Evolutionary conservation across 2,113 vertebrate genomes (phyloP).

Genomic region (Nicator chloris): DNA sequence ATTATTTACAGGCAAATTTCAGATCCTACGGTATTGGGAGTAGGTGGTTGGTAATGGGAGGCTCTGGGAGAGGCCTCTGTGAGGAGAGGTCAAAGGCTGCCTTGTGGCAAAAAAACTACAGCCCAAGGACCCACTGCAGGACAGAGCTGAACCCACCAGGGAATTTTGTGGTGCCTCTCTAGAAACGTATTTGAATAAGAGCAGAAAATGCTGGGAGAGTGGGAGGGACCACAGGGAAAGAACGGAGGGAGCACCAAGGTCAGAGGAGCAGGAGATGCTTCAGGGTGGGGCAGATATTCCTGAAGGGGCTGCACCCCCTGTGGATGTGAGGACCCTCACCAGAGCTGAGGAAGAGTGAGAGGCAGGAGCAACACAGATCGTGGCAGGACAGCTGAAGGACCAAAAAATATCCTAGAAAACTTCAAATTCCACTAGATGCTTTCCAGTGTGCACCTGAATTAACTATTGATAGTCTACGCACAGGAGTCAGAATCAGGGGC

Average conservation of each 20-base stretch:
- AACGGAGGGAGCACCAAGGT: not conserved
- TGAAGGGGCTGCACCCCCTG: not conserved
- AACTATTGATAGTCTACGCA: fast-evolving
- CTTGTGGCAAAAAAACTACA: not conserved
- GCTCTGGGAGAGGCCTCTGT: not conserved
- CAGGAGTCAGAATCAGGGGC: not conserved
- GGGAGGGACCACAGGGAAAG: not conserved
- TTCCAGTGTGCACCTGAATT: not conserved
- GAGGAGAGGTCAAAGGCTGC: not conserved
- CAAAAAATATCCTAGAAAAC: not conserved
- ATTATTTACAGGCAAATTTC: not conserved
- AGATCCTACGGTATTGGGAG: no score
- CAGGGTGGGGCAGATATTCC: not conserved
- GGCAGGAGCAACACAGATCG: not conserved
- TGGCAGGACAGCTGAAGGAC: not conserved
- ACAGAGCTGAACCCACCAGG: not conserved
- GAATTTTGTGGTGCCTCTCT: not conserved
- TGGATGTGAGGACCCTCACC: not conserved
- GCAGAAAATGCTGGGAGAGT: not conserved
- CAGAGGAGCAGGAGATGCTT: not conserved
- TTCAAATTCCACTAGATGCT: not conserved
- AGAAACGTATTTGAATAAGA: not conserved
- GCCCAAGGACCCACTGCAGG: not conserved
- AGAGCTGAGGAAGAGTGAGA: not conserved
- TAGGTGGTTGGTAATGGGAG: not conserved